Base-by-base conservation (phyloP, 2,113 vertebrate genomes). In the Xenus cinereus region DNA sequence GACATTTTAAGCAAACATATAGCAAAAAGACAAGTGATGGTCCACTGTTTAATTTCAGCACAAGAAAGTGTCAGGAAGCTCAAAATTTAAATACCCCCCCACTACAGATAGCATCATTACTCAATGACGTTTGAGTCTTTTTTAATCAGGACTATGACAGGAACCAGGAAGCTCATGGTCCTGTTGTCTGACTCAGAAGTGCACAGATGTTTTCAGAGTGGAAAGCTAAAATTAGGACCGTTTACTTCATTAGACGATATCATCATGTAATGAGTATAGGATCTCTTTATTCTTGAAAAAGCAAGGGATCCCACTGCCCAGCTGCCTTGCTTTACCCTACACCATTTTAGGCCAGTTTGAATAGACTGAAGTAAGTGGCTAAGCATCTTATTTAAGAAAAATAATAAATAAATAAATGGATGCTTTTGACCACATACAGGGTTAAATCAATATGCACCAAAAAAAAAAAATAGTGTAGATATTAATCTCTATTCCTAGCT, bases 191-290 rank as follows among this genome's bases (percentile, higher is more conserved):
- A 93, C 66, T 91, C 94, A 90, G 73, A 97, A 96, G 46, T 64
- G 48, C 82, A 68, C 94, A 95, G 95, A 94, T 94, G 87, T 87
- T 96, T 90, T 73, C 53, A 68, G 82, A 95, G 75, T 2, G 35
- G 90, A 84, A 94, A 91, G 39, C 66, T 93, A 94, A 97, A 97
- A 87, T 96, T 90, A 95, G 63, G 57, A 72, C 27, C 33, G 50
- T 91, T 94, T 94, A 64, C 66, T 90, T 83, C 46, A 79, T 85
- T 64, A 90, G 19, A 26, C 7, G 1, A 27, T 56, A 68, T 79
- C 64, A 89, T 87, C 48, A 76, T 64, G 48, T 63, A 67, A 81
- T 33, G 43, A 81, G 16, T 22, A 87, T 24, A 93, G 59, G n/a
- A 79, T 60, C 57, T 90, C 73, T 95, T 77, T 91, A 78, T 57